Evolutionary conservation across 2,797 vertebrate genomes (phyloP).

Genomic region (Onychomys leucogaster): DNA sequence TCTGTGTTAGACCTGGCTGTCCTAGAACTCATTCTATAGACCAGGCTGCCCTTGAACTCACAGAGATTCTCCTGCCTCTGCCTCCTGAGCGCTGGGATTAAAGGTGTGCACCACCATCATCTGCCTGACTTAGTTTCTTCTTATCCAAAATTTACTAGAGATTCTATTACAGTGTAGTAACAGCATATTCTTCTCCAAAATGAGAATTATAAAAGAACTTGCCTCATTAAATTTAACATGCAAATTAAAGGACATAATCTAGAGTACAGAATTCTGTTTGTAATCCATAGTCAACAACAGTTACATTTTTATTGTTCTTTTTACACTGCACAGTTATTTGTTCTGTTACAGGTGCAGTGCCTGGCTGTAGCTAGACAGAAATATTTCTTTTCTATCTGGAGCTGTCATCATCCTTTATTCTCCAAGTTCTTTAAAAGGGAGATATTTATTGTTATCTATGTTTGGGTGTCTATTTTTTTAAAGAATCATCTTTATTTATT

Average conservation of each 20-base stretch:
- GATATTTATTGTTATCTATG: neutral
- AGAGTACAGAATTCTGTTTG: neutral
- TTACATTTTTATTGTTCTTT: neutral
- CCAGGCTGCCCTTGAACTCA: neutral
- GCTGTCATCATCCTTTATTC: neutral
- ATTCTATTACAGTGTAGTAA: neutral
- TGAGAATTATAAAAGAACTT: conserved; percentile 38
- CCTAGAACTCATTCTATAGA: neutral
- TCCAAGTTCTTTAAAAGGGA: neutral
- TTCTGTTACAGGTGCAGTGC: neutral
- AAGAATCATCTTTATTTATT: neutral
- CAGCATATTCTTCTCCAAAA: conserved; percentile 46
- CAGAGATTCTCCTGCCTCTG: neutral
- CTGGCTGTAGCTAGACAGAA: neutral
- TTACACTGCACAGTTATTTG: conserved; percentile 38
- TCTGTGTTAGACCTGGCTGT: neutral
- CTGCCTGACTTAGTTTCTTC: neutral
- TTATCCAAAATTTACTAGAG: conserved; percentile 7
- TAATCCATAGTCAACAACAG: conserved; percentile 11
- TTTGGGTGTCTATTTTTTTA: neutral
- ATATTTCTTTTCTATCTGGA: neutral
- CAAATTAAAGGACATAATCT: conserved; percentile 53
- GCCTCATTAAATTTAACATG: conserved; percentile 26
- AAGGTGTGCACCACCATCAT: neutral
- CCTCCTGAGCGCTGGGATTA: neutral